Evolutionary conservation across 2,888 invertebrate species (phyloP), one percentile per base, ranked within the genome.

Genomic region (Chrysina gloriosa): DNA sequence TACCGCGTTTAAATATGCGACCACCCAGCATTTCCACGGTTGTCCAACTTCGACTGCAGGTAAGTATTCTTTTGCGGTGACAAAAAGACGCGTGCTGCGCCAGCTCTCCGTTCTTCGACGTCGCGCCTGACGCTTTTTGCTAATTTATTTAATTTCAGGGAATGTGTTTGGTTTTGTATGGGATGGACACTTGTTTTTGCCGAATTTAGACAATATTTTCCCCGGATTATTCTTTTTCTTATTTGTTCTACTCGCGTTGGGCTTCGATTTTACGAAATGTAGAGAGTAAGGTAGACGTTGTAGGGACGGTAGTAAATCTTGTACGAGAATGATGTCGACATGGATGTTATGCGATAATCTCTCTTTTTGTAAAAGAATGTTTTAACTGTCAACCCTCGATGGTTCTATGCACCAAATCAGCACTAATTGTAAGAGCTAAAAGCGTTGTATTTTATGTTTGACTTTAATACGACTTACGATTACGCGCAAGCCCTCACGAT

Each of bases 1-100:
- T 61, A 19, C 52, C 58, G 58, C 42, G 34, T 61, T 61, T 61
- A 61, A 61, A 42, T 61, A 61, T 61, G 39, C 58, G 58, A 61
- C 58, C 58, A 61, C 58, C 58, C 58, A 61, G 42, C 42, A n/a
- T 42, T 29, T 61, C 27, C 27, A 19, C 16, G 11, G 25, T 52
- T 16, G 16, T 7, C 23, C 21, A 45, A 16, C 29, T 42, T 25
- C 16, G 42, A 16, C 16, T 36, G n/a, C 58, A 61, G 58, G 58
- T 61, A 61, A 19, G 29, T 1, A 27, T 61, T 42, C 36, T 56
- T 7, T 42, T 39, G 39, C 19, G 16, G 21, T 25, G 27, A 42
- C 36, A 45, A 61, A 42, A 6, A 42, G 7, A 27, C n/a, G 29
- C 42, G 39, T 27, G 42, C 16, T 45, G 21, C 9, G 19, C 45